Evolutionary conservation across 2,888 invertebrate species (phyloP).

Genomic region (Xylocampa areola): DNA sequence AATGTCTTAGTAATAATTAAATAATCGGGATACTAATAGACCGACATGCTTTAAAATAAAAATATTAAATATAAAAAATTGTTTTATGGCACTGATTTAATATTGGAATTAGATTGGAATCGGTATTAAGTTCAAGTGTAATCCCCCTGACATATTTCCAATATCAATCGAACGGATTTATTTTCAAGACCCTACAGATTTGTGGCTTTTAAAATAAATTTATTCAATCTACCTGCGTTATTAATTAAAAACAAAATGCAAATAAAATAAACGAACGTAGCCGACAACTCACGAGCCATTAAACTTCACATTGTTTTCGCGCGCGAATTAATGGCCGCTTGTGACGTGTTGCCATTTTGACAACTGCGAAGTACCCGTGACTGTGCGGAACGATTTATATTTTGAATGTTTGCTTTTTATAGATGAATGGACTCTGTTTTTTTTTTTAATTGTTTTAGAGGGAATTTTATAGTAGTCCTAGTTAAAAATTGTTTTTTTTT

Average conservation of each 20-base stretch:
- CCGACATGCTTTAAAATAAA: too few relatives aligned
- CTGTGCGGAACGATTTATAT: conserved; percentile 36
- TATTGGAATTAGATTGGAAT: too few relatives aligned
- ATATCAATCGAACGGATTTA: too few relatives aligned
- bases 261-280: conserved; percentile 29
- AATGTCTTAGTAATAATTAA: too few relatives aligned
- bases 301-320: conserved; percentile 51
- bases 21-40: too few relatives aligned
- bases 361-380: conserved; percentile 28
- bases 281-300: conserved; percentile 42
- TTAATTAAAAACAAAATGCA: conserved; percentile 17
- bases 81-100: too few relatives aligned
- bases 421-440: conserved; percentile 5
- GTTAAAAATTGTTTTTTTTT: too few relatives aligned
- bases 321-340: conserved; percentile 53
- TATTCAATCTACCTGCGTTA: not conserved
- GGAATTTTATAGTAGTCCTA: not conserved
- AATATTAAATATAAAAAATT: too few relatives aligned
- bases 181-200: too few relatives aligned
- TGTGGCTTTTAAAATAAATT: not conserved
- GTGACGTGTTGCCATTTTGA: conserved; percentile 46
- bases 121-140: too few relatives aligned
- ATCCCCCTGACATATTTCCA: too few relatives aligned
- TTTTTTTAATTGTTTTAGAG: not conserved
- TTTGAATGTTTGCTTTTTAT: conserved; percentile 23